phyloP scores from a whole-genome alignment of 2,888 invertebrate genomes.

The Rhamphomyia laevipes region DNA sequence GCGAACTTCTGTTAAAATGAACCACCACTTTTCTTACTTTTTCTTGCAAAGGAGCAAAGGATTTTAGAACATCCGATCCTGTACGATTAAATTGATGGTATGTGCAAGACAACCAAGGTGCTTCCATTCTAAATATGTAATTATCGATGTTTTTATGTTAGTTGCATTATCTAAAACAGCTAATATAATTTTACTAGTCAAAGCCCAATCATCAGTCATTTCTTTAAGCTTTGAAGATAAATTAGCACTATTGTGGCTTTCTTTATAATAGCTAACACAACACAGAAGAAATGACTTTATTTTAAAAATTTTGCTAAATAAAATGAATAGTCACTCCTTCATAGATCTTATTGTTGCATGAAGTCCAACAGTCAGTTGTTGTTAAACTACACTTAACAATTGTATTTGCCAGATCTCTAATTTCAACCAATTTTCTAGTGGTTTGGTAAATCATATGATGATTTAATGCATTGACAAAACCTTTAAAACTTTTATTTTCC shows the following conservation, averaged over 20 bases:
- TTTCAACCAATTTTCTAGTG: conserved; percentile 9
- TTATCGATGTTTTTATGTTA: conserved; percentile 13
- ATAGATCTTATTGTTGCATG: conserved; percentile 20
- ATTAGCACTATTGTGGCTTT: conserved; percentile 20
- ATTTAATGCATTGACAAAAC: conserved; percentile 13
- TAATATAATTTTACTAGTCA: conserved; percentile 20
- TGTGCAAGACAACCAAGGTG: conserved; percentile 17
- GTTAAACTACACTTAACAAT: conserved; percentile 12
- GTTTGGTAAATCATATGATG: conserved; percentile 14
- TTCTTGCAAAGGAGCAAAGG: not conserved
- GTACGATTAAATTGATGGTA: conserved; percentile 15
- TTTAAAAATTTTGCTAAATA: conserved; percentile 18
- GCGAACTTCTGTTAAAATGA: conserved; percentile 19
- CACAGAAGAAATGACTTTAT: too few relatives aligned
- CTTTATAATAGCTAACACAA: conserved; percentile 14
- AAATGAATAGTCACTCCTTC: conserved; percentile 20
- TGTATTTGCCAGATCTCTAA: conserved; percentile 13
- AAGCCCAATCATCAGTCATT: conserved; percentile 18
- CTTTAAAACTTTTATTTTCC: conserved; percentile 10
- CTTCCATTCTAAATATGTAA: conserved; percentile 12
- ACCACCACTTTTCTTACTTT: not conserved
- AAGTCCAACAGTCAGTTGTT: too few relatives aligned
- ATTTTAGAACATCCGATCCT: conserved; percentile 9
- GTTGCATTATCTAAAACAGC: conserved; percentile 17
- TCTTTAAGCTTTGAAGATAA: too few relatives aligned